Evolutionary conservation across 1,140 invertebrate species (phyloP), one percentile per base, ranked within the genome.

Genomic region (Zaprionus ornatus): DNA sequence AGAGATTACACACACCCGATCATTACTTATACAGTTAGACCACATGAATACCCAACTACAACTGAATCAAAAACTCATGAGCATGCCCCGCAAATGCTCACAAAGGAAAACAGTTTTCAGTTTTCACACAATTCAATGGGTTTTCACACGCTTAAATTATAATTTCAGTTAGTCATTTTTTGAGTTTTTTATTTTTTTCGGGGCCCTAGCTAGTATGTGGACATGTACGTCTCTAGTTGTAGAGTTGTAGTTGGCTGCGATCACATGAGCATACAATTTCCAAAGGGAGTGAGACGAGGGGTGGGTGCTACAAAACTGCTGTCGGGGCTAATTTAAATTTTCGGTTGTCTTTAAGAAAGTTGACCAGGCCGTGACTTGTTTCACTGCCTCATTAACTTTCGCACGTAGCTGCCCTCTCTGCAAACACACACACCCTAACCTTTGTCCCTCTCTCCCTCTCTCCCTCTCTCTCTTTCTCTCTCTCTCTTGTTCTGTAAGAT

Each of bases 121-220:
- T 65, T 88, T 88, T 90, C 85, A 90, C 85, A 90, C 85, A 90
- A 90, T 90, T 90, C 75, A 90, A 77, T 90, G 85, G 32, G 54
- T 82, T 85, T 90, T 90, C 85, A 82, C 85, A 90, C 85, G 85
- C 85, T 90, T 85, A 90, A 90, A 82, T 85, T 85, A 90, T 90
- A 90, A 90, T 85, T 90, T 79, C 79, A 86, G 86, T 79, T 88
- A 88, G 27, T 63, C 55, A 77, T 83, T 84, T 77, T 80, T 84
- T 81, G 70, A 66, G 67, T 27, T 64, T 57, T 59, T 72, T 40
- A 37, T 73, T 68, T 66, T 74, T 79, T 69, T 21, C 50, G 65
- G 56, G 45, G 55, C 40, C 23, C 66, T 59, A 45, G 37, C 52
- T 23, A 61, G 45, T 68, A 56, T 61, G 57, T 69, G 62, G 52